Evolutionary conservation across 2,797 vertebrate species (phyloP).

Genomic region (Crax fasciolata): DNA sequence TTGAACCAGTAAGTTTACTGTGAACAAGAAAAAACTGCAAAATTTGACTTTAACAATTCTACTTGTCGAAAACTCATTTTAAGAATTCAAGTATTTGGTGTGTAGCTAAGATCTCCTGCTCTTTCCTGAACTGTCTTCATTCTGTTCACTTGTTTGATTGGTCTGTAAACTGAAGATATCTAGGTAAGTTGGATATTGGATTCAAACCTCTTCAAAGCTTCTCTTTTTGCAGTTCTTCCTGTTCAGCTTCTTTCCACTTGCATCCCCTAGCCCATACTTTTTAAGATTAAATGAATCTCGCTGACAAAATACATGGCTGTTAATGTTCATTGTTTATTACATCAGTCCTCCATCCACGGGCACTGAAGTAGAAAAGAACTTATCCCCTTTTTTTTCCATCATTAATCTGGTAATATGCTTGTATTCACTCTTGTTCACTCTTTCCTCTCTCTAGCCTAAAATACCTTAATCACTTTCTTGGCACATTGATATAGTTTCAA

Average conservation of each 20-base stretch:
- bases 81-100: background rate
- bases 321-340: background rate
- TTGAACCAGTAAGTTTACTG: background rate
- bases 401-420: background rate
- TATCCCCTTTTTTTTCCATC: background rate
- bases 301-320: background rate
- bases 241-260: background rate
- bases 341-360: background rate
- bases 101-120: background rate
- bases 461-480: background rate
- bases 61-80: background rate
- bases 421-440: background rate
- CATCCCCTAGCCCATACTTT: accelerated
- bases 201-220: background rate
- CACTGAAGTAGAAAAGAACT: background rate
- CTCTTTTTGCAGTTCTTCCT: background rate
- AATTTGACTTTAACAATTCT: background rate
- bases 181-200: background rate
- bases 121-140: background rate
- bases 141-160: background rate
- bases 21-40: background rate
- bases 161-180: background rate
- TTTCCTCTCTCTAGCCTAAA: background rate
- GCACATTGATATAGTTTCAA: background rate
- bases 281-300: background rate